These are phyloP conservation scores for Grapholita molesta DNA, from an alignment of 1,140 invertebrate species.

Conservation along the genomic window DNA sequence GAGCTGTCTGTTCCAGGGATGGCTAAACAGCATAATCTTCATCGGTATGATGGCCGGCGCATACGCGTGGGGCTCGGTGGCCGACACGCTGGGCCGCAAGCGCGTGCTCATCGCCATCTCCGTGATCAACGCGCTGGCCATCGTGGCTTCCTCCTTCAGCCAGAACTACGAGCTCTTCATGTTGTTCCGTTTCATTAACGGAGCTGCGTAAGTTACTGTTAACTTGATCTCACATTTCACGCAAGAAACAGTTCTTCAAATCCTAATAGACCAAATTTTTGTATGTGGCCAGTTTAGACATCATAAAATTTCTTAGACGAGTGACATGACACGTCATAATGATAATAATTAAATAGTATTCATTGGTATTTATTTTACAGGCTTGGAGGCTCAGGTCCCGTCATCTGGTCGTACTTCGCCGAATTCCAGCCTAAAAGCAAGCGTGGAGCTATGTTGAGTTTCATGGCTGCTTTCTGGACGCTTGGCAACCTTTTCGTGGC, in stretches of 20 bases:
- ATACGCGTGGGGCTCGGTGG: slow-evolving; percentile 93
- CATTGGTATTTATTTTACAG: slow-evolving; percentile 68
- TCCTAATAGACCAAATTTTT: too few species aligned
- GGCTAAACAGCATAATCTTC: slow-evolving; percentile 91
- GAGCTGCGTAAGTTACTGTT: slow-evolving; percentile 89
- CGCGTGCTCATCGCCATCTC: slow-evolving; percentile 92
- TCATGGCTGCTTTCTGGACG: slow-evolving; percentile 96
- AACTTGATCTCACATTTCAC: background rate
- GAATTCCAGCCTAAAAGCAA: slow-evolving; percentile 95
- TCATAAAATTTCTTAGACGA: too few species aligned
- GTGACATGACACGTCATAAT: too few species aligned
- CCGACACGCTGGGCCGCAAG: slow-evolving; percentile 90
- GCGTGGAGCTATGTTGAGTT: slow-evolving; percentile 93
- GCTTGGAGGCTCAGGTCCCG: slow-evolving; percentile 94
- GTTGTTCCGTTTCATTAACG: slow-evolving; percentile 93
- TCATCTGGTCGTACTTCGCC: slow-evolving; percentile 97
- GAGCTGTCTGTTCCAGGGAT: slow-evolving; percentile 79
- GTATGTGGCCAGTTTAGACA: too few species aligned
- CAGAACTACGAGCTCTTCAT: slow-evolving; percentile 93
- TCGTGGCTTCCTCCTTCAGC: slow-evolving; percentile 91
- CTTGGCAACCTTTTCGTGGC: slow-evolving; percentile 93
- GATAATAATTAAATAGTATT: background rate
- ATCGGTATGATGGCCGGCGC: slow-evolving; percentile 96
- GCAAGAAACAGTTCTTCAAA: too few species aligned
- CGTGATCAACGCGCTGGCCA: slow-evolving; percentile 93